Evolutionary conservation across 2,113 vertebrate genomes (phyloP).

Genomic region (Anser brachyrhynchus): DNA sequence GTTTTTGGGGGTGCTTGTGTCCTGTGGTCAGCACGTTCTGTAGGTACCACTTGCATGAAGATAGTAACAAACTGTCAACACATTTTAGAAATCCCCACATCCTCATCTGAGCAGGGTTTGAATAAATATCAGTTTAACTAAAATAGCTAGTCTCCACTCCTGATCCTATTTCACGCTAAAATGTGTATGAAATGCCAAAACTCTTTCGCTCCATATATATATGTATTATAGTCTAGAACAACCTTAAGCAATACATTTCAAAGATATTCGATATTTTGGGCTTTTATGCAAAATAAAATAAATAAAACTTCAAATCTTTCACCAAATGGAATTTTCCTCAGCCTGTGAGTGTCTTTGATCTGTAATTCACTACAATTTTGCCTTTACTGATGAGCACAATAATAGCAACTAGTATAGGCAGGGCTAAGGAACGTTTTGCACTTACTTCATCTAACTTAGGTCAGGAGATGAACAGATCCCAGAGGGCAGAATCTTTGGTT

Average conservation of each 20-base stretch:
- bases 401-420: neutral
- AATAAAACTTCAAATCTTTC: neutral
- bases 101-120: neutral
- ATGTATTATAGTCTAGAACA: neutral
- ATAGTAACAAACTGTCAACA: neutral
- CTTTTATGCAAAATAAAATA: neutral
- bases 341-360: neutral
- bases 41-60: neutral
- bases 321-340: neutral
- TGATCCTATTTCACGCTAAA: neutral
- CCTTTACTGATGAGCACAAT: neutral
- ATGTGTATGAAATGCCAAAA: neutral
- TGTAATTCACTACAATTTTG: neutral
- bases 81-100: neutral
- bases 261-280: neutral
- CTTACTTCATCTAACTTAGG: neutral
- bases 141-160: neutral
- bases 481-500: neutral
- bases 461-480: neutral
- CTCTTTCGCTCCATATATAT: neutral
- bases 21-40: neutral
- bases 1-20: neutral
- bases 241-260: neutral
- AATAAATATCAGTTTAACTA: neutral
- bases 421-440: neutral